Conservation (phyloP, 2,888 invertebrate genomes). For the Macrosiphum euphorbiae region DNA sequence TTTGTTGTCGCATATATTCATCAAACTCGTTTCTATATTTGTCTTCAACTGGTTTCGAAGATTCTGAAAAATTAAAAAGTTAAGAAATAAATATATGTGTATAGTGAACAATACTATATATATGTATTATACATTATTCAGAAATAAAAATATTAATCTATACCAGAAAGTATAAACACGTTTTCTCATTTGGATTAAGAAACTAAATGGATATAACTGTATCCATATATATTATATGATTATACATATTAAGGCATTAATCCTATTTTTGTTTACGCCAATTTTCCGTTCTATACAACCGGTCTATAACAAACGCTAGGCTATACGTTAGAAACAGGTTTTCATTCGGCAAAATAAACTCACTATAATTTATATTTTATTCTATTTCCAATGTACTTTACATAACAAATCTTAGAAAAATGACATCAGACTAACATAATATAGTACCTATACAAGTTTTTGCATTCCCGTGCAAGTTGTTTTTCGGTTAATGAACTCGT, state of each 20-base stretch:
- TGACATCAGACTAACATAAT: conserved; percentile 20
- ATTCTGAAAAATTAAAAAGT: conserved; percentile 44
- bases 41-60: conserved; percentile 55
- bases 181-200: conserved; percentile 11
- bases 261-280: conserved; percentile 36
- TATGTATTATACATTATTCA: background rate
- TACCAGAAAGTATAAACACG: background rate
- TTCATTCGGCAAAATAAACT: conserved; percentile 25
- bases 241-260: background rate
- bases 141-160: conserved; percentile 1
- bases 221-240: background rate
- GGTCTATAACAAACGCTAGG: background rate
- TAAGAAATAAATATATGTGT: background rate
- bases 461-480: background rate
- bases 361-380: conserved; percentile 33
- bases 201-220: conserved; percentile 34
- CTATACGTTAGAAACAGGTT: background rate
- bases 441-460: conserved; percentile 19
- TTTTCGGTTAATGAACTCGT: conserved; percentile 51
- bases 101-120: background rate
- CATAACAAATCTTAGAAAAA: conserved; percentile 37
- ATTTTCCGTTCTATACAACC: conserved; percentile 24
- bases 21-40: conserved; percentile 61
- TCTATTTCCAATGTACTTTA: conserved; percentile 15
- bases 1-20: conserved; percentile 67